Evolutionary conservation across 1,140 invertebrate genomes (phyloP).

Genomic region (Eueides isabella): DNA sequence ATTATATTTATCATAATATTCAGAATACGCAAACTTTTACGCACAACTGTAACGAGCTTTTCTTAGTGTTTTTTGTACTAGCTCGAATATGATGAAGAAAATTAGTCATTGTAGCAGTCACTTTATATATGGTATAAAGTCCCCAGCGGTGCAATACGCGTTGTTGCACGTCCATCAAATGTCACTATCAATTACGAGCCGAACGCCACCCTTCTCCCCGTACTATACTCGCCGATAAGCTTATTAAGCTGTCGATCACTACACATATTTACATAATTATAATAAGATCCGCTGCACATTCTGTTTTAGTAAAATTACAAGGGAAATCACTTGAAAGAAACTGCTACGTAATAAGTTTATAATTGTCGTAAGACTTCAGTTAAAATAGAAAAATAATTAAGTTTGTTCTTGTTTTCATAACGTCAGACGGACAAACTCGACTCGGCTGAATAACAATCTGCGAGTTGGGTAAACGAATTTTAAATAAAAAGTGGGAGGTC

Average conservation of each 20-base stretch:
- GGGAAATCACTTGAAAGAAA: slow-evolving; percentile 23
- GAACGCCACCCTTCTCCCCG: slow-evolving; percentile 46
- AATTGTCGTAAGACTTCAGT: slow-evolving; percentile 60
- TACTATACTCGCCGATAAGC: slow-evolving; percentile 44
- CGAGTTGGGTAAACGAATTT: slow-evolving; percentile 77
- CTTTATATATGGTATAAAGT: slow-evolving; percentile 41
- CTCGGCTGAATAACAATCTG: slow-evolving; percentile 74
- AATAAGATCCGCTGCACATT: slow-evolving; percentile 16
- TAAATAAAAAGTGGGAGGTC: slow-evolving; percentile 76
- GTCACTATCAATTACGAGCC: slow-evolving; percentile 76
- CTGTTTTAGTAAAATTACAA: slow-evolving; percentile 10
- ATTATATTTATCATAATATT: background rate
- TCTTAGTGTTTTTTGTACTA: background rate
- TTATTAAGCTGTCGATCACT: slow-evolving; percentile 63
- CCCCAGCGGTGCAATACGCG: slow-evolving; percentile 62
- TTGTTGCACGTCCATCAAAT: slow-evolving; percentile 70
- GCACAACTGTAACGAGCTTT: too few relatives aligned
- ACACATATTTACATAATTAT: slow-evolving; percentile 39
- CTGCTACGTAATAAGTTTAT: slow-evolving; percentile 42
- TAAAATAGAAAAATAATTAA: slow-evolving; percentile 72
- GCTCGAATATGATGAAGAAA: background rate
- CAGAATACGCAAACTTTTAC: background rate
- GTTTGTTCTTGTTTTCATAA: slow-evolving; percentile 73
- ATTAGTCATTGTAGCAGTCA: background rate
- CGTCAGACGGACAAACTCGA: slow-evolving; percentile 63